A percentile compares a stretch with the other conserved stretches of the same genome.
Conservation (phyloP, 2,888 invertebrate species). For the Chrysolina oricalcia region DNA sequence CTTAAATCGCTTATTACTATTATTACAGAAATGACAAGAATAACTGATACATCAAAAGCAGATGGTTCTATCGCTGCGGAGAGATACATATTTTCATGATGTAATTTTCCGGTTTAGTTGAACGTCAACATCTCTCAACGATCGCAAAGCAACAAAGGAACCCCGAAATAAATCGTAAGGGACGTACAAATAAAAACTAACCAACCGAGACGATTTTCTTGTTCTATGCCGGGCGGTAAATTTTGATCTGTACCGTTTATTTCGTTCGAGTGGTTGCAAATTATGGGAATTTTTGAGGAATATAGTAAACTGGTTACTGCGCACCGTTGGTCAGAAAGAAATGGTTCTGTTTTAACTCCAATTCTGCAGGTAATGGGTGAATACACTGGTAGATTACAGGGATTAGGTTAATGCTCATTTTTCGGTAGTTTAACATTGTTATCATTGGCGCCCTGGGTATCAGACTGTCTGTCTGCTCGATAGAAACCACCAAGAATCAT, state of each 20-base stretch:
- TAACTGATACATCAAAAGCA: constrained; percentile 44
- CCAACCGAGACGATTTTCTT: constrained; percentile 61
- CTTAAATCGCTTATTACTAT: constrained; percentile 44
- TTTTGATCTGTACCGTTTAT: constrained; percentile 67
- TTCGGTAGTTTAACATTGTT: constrained; percentile 62
- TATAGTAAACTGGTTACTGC: constrained; percentile 42
- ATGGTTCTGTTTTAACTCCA: constrained; percentile 54
- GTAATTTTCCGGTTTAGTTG: constrained; percentile 49
- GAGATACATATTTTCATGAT: constrained; percentile 50
- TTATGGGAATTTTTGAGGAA: constrained; percentile 56
- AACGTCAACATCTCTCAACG: constrained; percentile 50
- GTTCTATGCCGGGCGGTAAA: constrained; percentile 61
- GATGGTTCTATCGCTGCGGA: constrained; percentile 42
- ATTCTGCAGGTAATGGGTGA: constrained; percentile 57
- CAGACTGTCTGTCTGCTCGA: constrained; percentile 47
- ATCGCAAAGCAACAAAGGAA: constrained; percentile 53
- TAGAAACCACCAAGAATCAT: background rate
- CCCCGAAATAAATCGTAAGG: constrained; percentile 59
- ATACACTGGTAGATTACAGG: constrained; percentile 60
- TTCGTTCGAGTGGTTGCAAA: constrained; percentile 65
- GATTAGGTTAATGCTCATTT: constrained; percentile 66
- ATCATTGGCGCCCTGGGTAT: constrained; percentile 60
- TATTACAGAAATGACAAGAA: constrained; percentile 50
- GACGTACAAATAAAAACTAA: constrained; percentile 60
- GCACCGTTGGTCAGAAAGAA: constrained; percentile 24